phyloP scores from a whole-genome alignment of 1,140 invertebrate genomes.

The Colletes latitarsis region DNA sequence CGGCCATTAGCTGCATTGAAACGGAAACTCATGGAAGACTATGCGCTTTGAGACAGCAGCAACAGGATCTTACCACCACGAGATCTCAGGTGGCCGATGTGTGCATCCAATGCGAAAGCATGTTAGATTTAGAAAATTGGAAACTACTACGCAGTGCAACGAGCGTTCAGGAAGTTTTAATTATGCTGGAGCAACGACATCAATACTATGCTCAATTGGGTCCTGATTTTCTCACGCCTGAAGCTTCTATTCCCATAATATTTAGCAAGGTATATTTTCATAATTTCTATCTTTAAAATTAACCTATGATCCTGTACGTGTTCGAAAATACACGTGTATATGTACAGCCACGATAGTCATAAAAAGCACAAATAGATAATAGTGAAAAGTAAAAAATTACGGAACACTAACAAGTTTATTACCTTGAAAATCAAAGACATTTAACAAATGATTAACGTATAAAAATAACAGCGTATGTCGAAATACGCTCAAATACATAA shows the following conservation, averaged over 20 bases:
- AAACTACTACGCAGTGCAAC: slow-evolving; percentile 81
- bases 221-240: slow-evolving; percentile 82
- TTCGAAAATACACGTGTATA: too few species aligned
- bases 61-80: slow-evolving; percentile 83
- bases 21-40: slow-evolving; percentile 83
- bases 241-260: slow-evolving; percentile 84
- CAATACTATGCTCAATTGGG: slow-evolving; percentile 83
- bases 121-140: slow-evolving; percentile 83
- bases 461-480: too few species aligned
- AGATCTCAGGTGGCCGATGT: slow-evolving; percentile 83
- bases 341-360: too few species aligned
- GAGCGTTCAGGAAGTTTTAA: slow-evolving; percentile 82
- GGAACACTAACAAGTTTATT: too few species aligned
- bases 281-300: slow-evolving; percentile 18
- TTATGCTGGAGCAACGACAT: slow-evolving; percentile 83
- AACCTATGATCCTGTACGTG: too few species aligned
- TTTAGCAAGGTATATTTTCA: slow-evolving; percentile 82
- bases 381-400: too few species aligned
- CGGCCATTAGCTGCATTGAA: slow-evolving; percentile 83
- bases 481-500: too few species aligned
- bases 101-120: slow-evolving; percentile 83
- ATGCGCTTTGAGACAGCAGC: slow-evolving; percentile 83
- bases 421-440: too few species aligned
- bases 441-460: too few species aligned
- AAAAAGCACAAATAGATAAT: too few species aligned